Conservation (phyloP, 92 coral and sea anemone genomes). For the Zoanthus sansibaricus region DNA sequence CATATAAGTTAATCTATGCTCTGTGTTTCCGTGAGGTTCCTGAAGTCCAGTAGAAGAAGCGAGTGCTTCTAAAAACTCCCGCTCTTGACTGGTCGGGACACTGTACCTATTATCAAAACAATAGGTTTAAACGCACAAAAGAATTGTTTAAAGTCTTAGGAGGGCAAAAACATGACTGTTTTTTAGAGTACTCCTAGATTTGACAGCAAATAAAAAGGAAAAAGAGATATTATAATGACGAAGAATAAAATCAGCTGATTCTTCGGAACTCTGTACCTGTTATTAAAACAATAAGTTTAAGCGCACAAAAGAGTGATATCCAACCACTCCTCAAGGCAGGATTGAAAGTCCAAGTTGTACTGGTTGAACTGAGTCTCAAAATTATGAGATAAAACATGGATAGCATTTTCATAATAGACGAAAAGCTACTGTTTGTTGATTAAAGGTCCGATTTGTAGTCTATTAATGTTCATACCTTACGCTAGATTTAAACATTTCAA, state of each 20-base stretch:
- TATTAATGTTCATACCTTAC: neutral
- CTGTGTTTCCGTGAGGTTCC: conserved; percentile 1
- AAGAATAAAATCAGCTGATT: too few relatives aligned
- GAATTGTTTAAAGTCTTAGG: too few relatives aligned
- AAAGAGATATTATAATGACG: too few relatives aligned
- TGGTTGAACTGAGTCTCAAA: neutral
- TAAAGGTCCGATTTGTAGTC: too few relatives aligned
- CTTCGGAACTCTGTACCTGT: too few relatives aligned
- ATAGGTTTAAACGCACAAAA: neutral
- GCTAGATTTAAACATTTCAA: neutral
- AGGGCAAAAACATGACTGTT: neutral
- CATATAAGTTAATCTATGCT: conserved; percentile 30
- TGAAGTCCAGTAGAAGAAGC: conserved; percentile 9
- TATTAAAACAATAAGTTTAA: too few relatives aligned
- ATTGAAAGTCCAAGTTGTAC: too few relatives aligned
- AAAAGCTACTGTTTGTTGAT: too few relatives aligned
- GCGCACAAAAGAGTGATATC: too few relatives aligned
- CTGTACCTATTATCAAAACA: conserved; percentile 70
- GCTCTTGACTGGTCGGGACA: conserved; percentile 70
- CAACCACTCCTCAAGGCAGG: too few relatives aligned
- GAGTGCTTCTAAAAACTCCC: conserved; percentile 51
- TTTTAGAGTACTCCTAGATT: neutral
- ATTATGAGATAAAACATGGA: too few relatives aligned
- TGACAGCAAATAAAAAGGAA: neutral
- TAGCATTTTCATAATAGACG: too few relatives aligned